phyloP scores from a whole-genome alignment of 2,113 vertebrate species.

The Emydura subglobosa region DNA sequence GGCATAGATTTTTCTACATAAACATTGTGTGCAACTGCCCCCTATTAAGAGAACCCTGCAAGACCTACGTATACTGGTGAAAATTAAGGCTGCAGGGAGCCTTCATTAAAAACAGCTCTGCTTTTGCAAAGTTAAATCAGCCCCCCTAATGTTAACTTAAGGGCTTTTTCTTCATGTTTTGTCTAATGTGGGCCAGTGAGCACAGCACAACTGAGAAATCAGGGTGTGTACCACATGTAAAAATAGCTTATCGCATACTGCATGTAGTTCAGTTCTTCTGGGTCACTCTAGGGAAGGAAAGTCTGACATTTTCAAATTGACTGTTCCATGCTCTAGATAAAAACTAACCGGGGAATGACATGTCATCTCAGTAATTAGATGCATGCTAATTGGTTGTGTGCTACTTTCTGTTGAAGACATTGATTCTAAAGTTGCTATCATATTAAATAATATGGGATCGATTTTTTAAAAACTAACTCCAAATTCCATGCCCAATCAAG shows the following conservation, averaged over 20 bases:
- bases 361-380: neutral
- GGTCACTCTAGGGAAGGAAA: neutral
- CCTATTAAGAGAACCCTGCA: neutral
- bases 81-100: accelerated
- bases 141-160: neutral
- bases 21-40: accelerated
- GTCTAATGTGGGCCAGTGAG: neutral
- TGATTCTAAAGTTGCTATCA: neutral
- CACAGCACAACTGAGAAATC: neutral
- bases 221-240: accelerated
- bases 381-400: neutral
- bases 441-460: neutral
- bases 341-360: neutral
- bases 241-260: neutral
- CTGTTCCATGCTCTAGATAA: neutral
- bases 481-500: neutral
- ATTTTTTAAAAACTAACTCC: neutral
- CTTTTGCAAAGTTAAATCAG: neutral
- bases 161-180: neutral
- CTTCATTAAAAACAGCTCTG: neutral
- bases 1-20: neutral
- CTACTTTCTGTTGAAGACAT: neutral
- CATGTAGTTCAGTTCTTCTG: neutral
- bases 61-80: neutral
- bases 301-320: neutral